A percentile compares a stretch with the other conserved stretches of the same genome.
phyloP scores from a whole-genome alignment of 2,797 vertebrate species.

The Sus cebifrons region DNA sequence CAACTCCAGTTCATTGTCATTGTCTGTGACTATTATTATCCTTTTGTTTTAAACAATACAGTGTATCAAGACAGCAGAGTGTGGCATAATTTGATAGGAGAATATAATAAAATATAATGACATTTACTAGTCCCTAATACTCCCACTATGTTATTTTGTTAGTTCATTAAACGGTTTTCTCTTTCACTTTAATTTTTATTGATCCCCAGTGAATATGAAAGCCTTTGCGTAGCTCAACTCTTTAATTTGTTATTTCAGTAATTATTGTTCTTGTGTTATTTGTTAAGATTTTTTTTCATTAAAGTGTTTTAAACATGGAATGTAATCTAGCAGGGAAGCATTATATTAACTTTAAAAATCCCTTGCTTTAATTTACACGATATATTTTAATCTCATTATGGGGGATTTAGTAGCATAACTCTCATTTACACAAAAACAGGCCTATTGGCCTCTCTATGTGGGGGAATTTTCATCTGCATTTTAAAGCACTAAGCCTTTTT shows the following conservation, averaged over 20 bases:
- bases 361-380: slow-evolving; percentile 84
- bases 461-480: slow-evolving; percentile 75
- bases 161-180: slow-evolving; percentile 82
- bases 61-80: neutral
- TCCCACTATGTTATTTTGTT: slow-evolving; percentile 77
- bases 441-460: slow-evolving; percentile 59
- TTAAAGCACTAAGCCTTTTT: slow-evolving; percentile 79
- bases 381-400: slow-evolving; percentile 84
- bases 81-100: slow-evolving; percentile 65
- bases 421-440: slow-evolving; percentile 82
- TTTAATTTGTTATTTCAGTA: slow-evolving; percentile 85
- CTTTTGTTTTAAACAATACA: slow-evolving; percentile 71
- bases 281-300: slow-evolving; percentile 78
- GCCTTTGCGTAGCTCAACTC: slow-evolving; percentile 73
- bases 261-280: slow-evolving; percentile 80
- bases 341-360: slow-evolving; percentile 82
- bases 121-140: slow-evolving; percentile 60
- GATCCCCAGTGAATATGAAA: slow-evolving; percentile 77
- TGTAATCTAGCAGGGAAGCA: slow-evolving; percentile 70
- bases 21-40: slow-evolving; percentile 29
- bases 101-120: slow-evolving; percentile 74
- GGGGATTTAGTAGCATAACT: slow-evolving; percentile 80
- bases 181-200: slow-evolving; percentile 80
- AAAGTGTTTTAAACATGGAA: slow-evolving; percentile 81
- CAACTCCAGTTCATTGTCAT: neutral